phyloP scores from a whole-genome alignment of 2,797 vertebrate genomes.

The Carduelis carduelis region DNA sequence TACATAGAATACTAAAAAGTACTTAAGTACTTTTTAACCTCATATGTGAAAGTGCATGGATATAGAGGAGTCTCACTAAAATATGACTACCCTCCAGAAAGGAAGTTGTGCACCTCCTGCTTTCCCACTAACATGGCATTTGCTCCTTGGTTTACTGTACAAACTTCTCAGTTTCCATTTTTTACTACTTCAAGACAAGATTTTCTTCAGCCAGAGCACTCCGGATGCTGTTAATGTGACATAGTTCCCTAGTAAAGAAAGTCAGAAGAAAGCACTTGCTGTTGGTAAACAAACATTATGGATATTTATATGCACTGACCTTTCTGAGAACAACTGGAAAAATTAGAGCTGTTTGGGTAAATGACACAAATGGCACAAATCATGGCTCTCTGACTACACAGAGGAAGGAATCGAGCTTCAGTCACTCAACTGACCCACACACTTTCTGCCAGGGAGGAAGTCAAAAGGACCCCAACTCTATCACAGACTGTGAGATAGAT shows the following conservation, averaged over 20 bases:
- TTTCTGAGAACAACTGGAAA: neutral
- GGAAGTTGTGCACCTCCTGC: neutral
- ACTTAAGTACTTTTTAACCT: neutral
- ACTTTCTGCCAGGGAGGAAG: neutral
- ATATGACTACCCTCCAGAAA: neutral
- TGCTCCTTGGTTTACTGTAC: neutral
- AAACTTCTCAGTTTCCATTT: neutral
- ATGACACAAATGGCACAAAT: neutral
- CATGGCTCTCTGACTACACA: fast-evolving
- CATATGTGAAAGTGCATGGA: neutral
- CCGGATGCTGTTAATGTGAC: neutral
- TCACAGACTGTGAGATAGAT: neutral
- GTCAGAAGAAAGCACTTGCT: neutral
- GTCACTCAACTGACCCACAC: neutral
- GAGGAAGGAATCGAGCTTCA: fast-evolving
- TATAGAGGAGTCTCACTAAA: neutral
- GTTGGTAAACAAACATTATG: neutral
- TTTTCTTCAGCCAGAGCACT: neutral
- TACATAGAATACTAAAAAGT: neutral
- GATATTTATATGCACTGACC: neutral
- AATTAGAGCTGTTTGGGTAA: neutral
- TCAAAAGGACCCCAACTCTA: neutral
- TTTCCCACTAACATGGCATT: neutral
- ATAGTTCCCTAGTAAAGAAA: neutral
- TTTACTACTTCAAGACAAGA: neutral